Base-by-base conservation (phyloP, 2,113 vertebrate species). In the Clarias batrachus region DNA sequence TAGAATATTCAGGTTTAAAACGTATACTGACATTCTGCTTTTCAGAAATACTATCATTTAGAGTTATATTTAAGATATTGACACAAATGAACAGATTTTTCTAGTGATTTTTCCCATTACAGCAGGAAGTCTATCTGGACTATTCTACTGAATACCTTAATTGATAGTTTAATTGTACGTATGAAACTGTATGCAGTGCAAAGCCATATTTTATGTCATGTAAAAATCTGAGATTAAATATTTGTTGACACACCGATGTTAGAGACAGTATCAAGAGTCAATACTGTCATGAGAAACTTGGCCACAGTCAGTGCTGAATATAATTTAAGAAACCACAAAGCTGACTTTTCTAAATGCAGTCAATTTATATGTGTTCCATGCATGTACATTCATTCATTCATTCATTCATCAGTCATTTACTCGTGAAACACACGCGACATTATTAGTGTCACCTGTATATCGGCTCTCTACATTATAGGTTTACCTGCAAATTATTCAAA, bases 201-300 rank as follows among this genome's bases (percentile, higher is more conserved):
- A 77, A 27, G 23, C 23, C 8, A 33, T n/a, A 71, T 71, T 54
- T 65, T 10, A 65, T 84, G 59, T 12, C 17, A 3, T 74, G 65
- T 1, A 77, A n/a, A 27, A 14, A 52, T 9, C 37, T 27, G 14
- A 76, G 17, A 1, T 27, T n/a, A 19, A 48, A 48, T 30, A 2
- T 16, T 56, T 63, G 19, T 7, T 65, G 6, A 52, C 57, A 76
- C 57, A 27, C 57, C 27, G 1, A 16, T 30, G 54, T 13, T 85
- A 81, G 68, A 84, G 52, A 68, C 12, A 41, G 17, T 52, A 21
- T 59, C 17, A 80, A 62, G 10, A 9, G 9, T 41, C 23, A 19
- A 68, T 5, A 21, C 17, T 74, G 33, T 57, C 73, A 79, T 84
- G 80, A 88, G 84, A 87, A 87, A 82, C 81, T 84, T 84, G 66